Evolutionary conservation across 1,140 invertebrate species (phyloP), one percentile per base, ranked within the genome.

Genomic region (Scaptomyza hsui): DNA sequence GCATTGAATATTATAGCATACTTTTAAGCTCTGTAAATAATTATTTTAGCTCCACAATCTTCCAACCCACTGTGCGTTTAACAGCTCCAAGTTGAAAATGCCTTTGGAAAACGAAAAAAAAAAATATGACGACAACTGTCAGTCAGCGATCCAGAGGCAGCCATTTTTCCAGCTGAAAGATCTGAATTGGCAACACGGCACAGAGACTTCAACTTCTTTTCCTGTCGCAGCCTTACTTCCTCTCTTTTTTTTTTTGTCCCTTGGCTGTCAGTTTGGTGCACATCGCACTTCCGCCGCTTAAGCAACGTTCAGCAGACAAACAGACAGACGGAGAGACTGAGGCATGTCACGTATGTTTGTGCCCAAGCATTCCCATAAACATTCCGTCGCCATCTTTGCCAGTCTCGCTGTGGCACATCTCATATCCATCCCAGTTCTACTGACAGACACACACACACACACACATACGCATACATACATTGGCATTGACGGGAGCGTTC

Each of bases 361-460:
- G 83, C 83, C 71, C 75, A 88, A 78, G 82, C 82, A 86, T 86
- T 88, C 82, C 78, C 82, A 82, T 86, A 88, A 86, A 82, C 82
- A 85, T 82, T 86, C 82, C 78, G 74, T 65, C 63, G 68, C 68
- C 56, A 47, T 35, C 52, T 56, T 56, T 32, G 51, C 18, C 16
- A 13, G n/a, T 15, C 56, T 37, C 18, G 29, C 18, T 48, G 55
- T 51, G 60, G 16, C 26, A 52, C 47, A 21, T 53, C 65, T 55
- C 67, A 48, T 57, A 64, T 63, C 29, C 69, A 49, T 64, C 57
- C 52, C 32, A 12, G 32, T n/a, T 56, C 44, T 67, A 48, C 55
- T 49, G 56, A 74, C 81, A 81, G 24, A 24, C 10, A 32, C 9
- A 32, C 7, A 32, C 29, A 32, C 10, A 32, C 29, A 12, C 10